Evolutionary conservation across 2,797 vertebrate species (phyloP).

Genomic region (Dermochelys coriacea): DNA sequence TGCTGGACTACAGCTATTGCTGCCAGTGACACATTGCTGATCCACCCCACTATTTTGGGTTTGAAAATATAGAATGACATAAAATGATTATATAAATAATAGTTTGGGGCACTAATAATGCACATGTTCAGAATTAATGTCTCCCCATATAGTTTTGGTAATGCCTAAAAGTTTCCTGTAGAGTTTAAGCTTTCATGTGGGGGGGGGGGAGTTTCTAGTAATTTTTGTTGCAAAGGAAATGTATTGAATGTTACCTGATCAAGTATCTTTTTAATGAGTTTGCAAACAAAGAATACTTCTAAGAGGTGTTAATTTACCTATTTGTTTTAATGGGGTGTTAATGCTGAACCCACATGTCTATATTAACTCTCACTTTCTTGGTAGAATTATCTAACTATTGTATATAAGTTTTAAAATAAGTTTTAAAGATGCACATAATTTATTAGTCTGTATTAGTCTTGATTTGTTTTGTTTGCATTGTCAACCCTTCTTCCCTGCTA

Average conservation of each 20-base stretch:
- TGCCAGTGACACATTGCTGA: neutral
- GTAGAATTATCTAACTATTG: neutral
- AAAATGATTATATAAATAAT: neutral
- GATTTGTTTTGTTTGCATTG: neutral
- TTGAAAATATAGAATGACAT: neutral
- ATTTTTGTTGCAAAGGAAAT: accelerated
- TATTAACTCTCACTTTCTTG: neutral
- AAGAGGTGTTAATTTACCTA: neutral
- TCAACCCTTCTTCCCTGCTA: neutral
- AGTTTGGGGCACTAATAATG: neutral
- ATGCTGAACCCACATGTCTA: neutral
- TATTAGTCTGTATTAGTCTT: neutral
- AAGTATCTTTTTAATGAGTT: neutral
- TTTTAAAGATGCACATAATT: neutral
- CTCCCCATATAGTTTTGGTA: neutral
- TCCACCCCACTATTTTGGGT: neutral
- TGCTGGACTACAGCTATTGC: neutral
- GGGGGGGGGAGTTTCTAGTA: neutral
- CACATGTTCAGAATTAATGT: neutral
- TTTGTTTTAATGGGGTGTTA: neutral
- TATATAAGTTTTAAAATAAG: neutral
- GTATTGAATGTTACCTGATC: neutral
- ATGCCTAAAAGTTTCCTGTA: accelerated
- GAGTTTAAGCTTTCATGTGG: neutral
- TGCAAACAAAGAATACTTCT: neutral